A percentile compares a stretch with the other conserved stretches of the same genome.
Evolutionary conservation across 2,113 vertebrate genomes (phyloP).

Genomic region (Hymenochirus boettgeri): DNA sequence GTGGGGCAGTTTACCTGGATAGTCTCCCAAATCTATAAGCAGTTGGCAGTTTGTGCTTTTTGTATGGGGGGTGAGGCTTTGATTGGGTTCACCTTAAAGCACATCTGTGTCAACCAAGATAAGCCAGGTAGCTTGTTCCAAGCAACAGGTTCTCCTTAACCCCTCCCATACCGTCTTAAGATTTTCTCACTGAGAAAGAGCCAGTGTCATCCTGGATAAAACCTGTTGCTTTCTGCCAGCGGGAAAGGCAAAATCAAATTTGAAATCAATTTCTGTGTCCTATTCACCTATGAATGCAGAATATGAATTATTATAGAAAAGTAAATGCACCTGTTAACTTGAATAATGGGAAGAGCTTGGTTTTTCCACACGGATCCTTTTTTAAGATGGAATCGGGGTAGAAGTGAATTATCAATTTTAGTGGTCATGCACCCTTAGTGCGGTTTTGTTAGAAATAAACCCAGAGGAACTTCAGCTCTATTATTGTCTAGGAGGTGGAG

Average conservation of each 20-base stretch:
- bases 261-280: not conserved
- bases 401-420: not conserved
- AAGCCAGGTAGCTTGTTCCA: not conserved
- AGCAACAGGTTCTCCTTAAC: not conserved
- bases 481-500: not conserved
- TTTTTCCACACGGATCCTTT: not conserved
- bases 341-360: too few species aligned
- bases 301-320: not conserved
- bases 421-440: not conserved
- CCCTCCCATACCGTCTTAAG: not conserved
- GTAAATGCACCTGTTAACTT: too few species aligned
- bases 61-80: fast-evolving
- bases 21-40: not conserved
- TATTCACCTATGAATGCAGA: not conserved
- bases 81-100: constrained; percentile 6
- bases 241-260: constrained; percentile 38
- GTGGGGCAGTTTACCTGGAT: not conserved
- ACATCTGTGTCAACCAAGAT: too few species aligned
- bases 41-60: not conserved
- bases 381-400: not conserved
- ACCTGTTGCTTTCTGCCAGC: not conserved
- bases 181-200: not conserved
- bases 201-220: constrained; percentile 21
- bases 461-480: not conserved
- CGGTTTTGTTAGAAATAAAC: not conserved